Evolutionary conservation across 2,888 invertebrate species (phyloP).

Genomic region (Vannuccia rotundouncinata): DNA sequence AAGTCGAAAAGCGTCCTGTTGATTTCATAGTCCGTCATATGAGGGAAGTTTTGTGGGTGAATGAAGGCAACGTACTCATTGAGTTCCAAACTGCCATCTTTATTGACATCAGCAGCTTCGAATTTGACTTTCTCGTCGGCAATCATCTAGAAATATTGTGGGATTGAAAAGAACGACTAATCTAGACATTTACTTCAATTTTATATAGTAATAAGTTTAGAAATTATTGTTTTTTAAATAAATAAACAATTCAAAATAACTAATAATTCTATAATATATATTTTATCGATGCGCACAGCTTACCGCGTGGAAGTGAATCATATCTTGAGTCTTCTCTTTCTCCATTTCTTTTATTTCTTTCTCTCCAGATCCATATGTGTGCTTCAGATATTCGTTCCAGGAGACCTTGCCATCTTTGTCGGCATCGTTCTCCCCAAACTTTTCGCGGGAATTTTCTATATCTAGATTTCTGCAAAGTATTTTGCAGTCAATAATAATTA

Average conservation of each 20-base stretch:
- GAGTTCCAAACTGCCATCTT: conserved; percentile 68
- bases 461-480: conserved; percentile 64
- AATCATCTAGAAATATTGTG: conserved; percentile 52
- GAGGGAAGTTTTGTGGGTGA: conserved; percentile 83
- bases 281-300: too few relatives aligned
- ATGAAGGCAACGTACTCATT: conserved; percentile 80
- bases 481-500: not conserved
- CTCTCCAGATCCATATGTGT: conserved; percentile 72
- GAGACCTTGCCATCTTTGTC: conserved; percentile 73
- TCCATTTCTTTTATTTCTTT: conserved; percentile 49
- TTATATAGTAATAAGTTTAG: not conserved
- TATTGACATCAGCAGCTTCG: conserved; percentile 72
- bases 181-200: not conserved
- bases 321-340: conserved; percentile 44
- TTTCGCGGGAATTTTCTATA: conserved; percentile 74
- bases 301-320: conserved; percentile 44
- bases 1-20: conserved; percentile 69
- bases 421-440: conserved; percentile 73
- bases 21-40: conserved; percentile 63
- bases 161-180: not conserved
- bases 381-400: conserved; percentile 82
- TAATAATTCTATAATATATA: not conserved
- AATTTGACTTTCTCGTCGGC: conserved; percentile 79
- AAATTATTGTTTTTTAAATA: not conserved
- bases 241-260: not conserved